Evolutionary conservation across 2,113 vertebrate genomes (phyloP), one percentile per base, ranked within the genome.

Genomic region (Lepisosteus osseus): DNA sequence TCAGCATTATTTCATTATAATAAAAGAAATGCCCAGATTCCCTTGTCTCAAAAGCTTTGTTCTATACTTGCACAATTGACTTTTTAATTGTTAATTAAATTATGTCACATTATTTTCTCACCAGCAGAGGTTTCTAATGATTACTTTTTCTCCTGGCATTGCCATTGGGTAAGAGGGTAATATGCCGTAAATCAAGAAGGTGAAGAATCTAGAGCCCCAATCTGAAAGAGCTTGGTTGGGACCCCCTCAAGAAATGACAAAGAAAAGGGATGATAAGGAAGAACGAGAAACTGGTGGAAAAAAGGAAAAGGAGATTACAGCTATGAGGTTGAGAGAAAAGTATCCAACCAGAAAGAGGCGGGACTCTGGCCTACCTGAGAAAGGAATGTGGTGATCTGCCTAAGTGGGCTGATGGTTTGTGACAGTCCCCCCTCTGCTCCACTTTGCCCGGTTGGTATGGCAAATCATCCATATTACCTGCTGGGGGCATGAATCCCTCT

Each of bases 401-500:
- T 76, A 56, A 82, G 82, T 84, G 86, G 87, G 82, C 87, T 86
- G 89, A 86, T 86, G 64, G 81, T 71, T 81, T 88, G 86, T 82
- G 87, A 90, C 85, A 87, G 83, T 75, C 82, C 45, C 82, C 85
- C 89, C 90, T 70, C 86, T 86, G 87, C 86, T 83, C 82, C 80
- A 88, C 83, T 84, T 87, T 80, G 90, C 87, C 87, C 76, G 89
- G 88, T 91, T 83, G 88, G 92, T 89, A 87, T 91, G 87, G 93
- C 93, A 90, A 94, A 93, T 92, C 85, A 92, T 93, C 94, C 92
- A 86, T 93, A 89, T 92, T 92, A 95, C 96, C 96, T 95, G 95
- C 95, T 95, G 95, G 89, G 94, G 95, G 88, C 91, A 92, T 94
- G 94, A 95, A 97, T 95, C 93, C 89, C 91, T 90, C 91, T 96